Evolutionary conservation across 2,113 vertebrate genomes (phyloP).

Genomic region (Lipotes vexillifer): DNA sequence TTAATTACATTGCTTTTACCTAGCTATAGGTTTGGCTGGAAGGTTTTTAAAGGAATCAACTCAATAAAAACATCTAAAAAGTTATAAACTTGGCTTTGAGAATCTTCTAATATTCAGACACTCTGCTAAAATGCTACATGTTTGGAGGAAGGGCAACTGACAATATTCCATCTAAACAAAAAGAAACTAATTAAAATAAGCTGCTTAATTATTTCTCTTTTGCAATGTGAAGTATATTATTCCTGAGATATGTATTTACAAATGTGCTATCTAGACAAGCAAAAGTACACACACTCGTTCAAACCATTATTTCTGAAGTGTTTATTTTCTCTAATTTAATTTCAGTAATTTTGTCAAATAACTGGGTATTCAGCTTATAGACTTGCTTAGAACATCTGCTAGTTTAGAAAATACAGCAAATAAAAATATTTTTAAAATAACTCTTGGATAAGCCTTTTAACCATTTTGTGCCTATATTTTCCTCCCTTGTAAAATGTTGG

Average conservation of each 20-base stretch:
- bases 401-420: conserved; percentile 62
- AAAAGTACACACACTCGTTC: conserved; percentile 43
- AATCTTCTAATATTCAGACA: conserved; percentile 26
- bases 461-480: background rate
- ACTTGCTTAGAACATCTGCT: conserved; percentile 59
- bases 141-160: background rate
- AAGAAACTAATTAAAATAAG: conserved; percentile 59
- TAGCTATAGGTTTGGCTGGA: conserved; percentile 1
- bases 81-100: conserved; percentile 45
- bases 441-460: conserved; percentile 38
- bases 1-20: conserved; percentile 32
- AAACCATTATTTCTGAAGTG: conserved; percentile 59
- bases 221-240: conserved; percentile 45
- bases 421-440: conserved; percentile 58
- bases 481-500: background rate
- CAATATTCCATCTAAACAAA: conserved; percentile 52
- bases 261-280: conserved; percentile 30
- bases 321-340: conserved; percentile 69
- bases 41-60: conserved; percentile 1
- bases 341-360: conserved; percentile 74
- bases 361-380: conserved; percentile 52
- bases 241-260: background rate
- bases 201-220: conserved; percentile 50
- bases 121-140: background rate
- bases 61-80: conserved; percentile 24